A percentile compares a stretch with the other conserved stretches of the same genome.
Conservation (phyloP, 2,113 vertebrate species). For the Callocephalon fimbriatum region DNA sequence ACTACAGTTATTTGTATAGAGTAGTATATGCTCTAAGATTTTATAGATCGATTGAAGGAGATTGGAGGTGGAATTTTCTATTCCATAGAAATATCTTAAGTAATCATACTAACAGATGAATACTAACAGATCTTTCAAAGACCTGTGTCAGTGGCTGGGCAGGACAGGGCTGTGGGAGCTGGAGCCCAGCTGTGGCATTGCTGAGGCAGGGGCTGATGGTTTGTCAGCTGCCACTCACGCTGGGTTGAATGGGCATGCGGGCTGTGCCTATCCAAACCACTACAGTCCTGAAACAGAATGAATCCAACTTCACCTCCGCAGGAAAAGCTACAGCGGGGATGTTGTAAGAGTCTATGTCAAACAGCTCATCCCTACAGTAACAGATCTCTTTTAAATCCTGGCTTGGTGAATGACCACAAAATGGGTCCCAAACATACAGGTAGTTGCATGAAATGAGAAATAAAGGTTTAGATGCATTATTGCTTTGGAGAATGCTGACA, state of each 20-base stretch:
- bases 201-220: not conserved
- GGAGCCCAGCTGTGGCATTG: accelerated
- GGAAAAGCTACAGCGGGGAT: not conserved
- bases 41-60: not conserved
- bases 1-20: not conserved
- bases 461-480: not conserved
- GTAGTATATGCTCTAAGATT: not conserved
- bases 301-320: not conserved
- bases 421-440: accelerated
- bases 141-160: not conserved
- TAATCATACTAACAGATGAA: not conserved
- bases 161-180: not conserved
- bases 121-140: not conserved
- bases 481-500: accelerated
- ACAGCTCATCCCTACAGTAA: accelerated
- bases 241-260: accelerated
- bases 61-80: not conserved
- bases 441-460: not conserved
- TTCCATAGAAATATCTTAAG: not conserved
- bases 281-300: not conserved
- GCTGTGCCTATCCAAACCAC: not conserved
- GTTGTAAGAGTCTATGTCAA: not conserved
- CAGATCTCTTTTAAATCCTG: not conserved
- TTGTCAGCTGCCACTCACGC: not conserved
- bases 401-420: not conserved